phyloP scores from a whole-genome alignment of 2,113 vertebrate genomes.

The Rhagologus leucostigma region DNA sequence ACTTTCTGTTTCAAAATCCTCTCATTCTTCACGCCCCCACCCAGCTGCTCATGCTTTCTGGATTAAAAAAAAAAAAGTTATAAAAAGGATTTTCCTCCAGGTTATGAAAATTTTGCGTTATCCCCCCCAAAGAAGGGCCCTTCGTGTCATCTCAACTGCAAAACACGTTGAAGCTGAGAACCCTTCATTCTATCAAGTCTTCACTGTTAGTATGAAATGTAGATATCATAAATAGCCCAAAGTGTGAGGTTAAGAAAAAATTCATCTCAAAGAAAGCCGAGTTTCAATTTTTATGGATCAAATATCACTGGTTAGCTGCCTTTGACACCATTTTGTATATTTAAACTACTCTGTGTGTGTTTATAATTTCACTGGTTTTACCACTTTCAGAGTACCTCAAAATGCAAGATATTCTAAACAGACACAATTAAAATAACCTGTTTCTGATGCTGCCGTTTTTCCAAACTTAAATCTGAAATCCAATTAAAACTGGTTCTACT shows the following conservation, averaged over 20 bases:
- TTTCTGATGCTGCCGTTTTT: not conserved
- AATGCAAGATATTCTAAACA: not conserved
- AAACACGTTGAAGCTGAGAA: not conserved
- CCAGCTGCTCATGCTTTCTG: conserved; percentile 20
- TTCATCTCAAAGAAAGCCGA: not conserved
- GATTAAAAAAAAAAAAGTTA: not conserved
- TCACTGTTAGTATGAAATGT: not conserved
- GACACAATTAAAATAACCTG: not conserved
- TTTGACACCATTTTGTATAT: not conserved
- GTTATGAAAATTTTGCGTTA: not conserved
- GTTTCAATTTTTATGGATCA: not conserved
- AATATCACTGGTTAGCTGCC: not conserved
- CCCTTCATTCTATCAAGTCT: not conserved
- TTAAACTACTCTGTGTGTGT: not conserved
- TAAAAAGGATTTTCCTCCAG: not conserved
- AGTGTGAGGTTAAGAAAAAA: not conserved
- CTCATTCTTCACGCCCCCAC: conserved; percentile 6
- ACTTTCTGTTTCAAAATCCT: conserved; percentile 2
- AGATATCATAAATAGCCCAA: not conserved
- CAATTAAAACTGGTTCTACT: not conserved
- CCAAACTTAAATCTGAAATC: not conserved
- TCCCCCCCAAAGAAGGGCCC: not conserved
- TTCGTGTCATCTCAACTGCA: not conserved
- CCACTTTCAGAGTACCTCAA: not conserved
- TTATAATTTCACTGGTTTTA: not conserved